Evolutionary conservation across 2,797 vertebrate genomes (phyloP).

Genomic region (Hemitrygon akajei): DNA sequence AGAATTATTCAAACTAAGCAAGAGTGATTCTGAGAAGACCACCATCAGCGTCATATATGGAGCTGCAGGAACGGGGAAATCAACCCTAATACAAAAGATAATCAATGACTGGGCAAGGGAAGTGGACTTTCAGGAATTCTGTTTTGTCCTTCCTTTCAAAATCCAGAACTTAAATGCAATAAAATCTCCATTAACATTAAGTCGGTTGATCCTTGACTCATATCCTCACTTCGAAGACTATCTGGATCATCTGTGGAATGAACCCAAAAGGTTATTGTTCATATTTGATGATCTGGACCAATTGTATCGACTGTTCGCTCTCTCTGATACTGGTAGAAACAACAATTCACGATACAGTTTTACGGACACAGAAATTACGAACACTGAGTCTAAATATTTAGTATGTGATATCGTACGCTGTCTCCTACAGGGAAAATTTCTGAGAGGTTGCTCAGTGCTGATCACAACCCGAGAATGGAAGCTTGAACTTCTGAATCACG

Average conservation of each 20-base stretch:
- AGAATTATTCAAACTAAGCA: too few relatives aligned
- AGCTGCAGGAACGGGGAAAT: not conserved
- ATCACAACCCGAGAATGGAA: conserved; percentile 48
- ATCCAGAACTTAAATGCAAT: not conserved
- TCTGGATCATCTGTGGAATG: not conserved
- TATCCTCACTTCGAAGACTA: not conserved
- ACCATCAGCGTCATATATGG: too few relatives aligned
- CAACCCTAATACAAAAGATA: not conserved
- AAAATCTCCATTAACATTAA: not conserved
- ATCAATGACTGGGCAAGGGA: not conserved
- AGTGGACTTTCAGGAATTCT: not conserved
- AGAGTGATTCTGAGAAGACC: too few relatives aligned
- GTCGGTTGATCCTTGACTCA: not conserved
- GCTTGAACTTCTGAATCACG: not conserved
- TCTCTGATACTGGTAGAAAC: too few relatives aligned
- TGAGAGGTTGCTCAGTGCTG: conserved; percentile 55
- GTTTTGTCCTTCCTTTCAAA: not conserved
- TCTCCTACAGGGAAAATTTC: conserved; percentile 41
- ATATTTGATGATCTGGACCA: not conserved
- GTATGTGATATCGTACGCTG: conserved; percentile 52
- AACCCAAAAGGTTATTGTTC: not conserved
- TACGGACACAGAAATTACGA: too few relatives aligned
- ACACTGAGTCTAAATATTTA: too few relatives aligned
- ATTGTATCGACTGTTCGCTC: not conserved
- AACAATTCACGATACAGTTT: too few relatives aligned